phyloP scores from a whole-genome alignment of 2,797 vertebrate genomes.

The Enteromius viviparus region DNA sequence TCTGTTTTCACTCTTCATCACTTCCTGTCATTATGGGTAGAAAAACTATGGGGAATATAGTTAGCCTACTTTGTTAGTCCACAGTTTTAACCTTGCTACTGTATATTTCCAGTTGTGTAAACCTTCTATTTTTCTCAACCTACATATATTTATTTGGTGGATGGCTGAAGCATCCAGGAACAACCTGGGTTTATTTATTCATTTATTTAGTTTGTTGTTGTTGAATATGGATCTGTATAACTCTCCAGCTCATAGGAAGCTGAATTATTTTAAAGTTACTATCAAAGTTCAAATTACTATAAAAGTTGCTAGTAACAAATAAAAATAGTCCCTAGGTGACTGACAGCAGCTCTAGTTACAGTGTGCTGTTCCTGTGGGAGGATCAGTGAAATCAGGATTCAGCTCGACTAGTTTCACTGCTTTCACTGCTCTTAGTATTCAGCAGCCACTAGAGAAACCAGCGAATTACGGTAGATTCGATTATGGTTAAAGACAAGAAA shows the following conservation, averaged over 20 bases:
- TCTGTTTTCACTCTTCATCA: conserved; percentile 3
- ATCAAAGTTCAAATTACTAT: neutral
- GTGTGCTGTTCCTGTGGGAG: conserved; percentile 17
- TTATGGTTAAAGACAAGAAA: neutral
- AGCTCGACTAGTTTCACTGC: conserved; percentile 29
- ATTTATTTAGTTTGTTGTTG: no score
- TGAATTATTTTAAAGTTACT: neutral
- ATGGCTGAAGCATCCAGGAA: neutral
- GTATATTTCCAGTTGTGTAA: neutral
- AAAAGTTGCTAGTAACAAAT: neutral
- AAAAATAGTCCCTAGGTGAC: neutral
- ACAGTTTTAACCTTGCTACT: conserved; percentile 1
- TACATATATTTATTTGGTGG: neutral
- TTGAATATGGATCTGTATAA: neutral
- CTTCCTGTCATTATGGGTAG: conserved; percentile 45
- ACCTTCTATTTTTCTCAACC: neutral
- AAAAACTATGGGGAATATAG: conserved; percentile 14
- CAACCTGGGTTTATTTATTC: no score
- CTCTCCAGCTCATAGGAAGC: neutral
- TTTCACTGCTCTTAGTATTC: conserved; percentile 32
- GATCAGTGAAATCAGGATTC: conserved; percentile 22
- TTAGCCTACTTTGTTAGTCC: neutral
- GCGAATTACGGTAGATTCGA: neutral
- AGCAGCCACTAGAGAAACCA: conserved; percentile 13
- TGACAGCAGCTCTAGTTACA: conserved; percentile 14